These are phyloP conservation scores for Fundulus diaphanus DNA, from an alignment of 2,797 vertebrate species.

Conservation along the genomic window DNA sequence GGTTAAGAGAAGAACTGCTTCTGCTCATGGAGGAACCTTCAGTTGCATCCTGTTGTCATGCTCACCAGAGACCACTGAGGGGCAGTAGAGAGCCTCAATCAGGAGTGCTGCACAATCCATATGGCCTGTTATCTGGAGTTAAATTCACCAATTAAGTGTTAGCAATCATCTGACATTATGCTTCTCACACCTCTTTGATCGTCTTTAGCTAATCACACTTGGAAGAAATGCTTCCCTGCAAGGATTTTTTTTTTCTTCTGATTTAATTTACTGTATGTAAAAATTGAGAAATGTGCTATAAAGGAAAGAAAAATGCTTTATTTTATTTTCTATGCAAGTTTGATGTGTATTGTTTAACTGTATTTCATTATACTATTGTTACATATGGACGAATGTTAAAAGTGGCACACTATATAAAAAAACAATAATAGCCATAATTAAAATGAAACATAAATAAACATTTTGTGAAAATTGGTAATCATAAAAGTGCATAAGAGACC, in stretches of 20 bases:
- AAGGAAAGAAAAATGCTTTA: not conserved
- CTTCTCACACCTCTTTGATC: slow-evolving; percentile 22
- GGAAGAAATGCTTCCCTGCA: not conserved
- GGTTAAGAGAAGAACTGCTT: slow-evolving; percentile 18
- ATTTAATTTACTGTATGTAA: not conserved
- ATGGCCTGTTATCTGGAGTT: slow-evolving; percentile 14
- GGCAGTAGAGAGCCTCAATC: slow-evolving; percentile 79
- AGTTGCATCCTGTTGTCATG: slow-evolving; percentile 16
- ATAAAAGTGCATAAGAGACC: not conserved
- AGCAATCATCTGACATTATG: slow-evolving; percentile 33
- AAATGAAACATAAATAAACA: not conserved
- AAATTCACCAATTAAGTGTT: slow-evolving; percentile 33
- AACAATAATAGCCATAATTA: not conserved
- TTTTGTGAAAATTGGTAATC: not conserved
- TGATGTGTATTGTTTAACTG: not conserved
- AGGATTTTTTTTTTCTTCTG: too few species aligned
- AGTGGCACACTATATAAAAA: not conserved
- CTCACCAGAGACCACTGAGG: slow-evolving; percentile 58
- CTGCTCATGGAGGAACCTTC: slow-evolving; percentile 24
- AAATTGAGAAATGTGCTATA: not conserved
- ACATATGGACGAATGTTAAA: not conserved
- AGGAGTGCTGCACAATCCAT: slow-evolving; percentile 13
- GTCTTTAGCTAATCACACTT: not conserved
- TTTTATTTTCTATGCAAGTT: not conserved
- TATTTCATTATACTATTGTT: not conserved